These are phyloP conservation scores for Centruroides vittatus DNA, from an alignment of 1,140 invertebrate genomes.

Conservation along the genomic window DNA sequence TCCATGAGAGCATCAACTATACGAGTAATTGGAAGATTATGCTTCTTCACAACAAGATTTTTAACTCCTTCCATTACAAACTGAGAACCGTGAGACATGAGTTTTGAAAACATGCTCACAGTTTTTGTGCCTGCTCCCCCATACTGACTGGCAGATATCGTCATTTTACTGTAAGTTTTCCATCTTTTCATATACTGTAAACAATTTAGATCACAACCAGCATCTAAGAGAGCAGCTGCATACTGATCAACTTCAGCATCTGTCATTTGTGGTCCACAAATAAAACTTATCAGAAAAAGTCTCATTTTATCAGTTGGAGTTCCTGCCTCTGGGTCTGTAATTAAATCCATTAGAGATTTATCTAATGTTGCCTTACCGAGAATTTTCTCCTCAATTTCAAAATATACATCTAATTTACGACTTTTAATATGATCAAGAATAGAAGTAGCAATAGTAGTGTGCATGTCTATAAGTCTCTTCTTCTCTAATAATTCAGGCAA, in stretches of 20 bases:
- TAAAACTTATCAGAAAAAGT: constrained; percentile 87
- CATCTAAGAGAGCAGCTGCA: constrained; percentile 54
- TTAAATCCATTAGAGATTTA: constrained; percentile 58
- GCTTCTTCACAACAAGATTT: constrained; percentile 94
- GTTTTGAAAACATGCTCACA: constrained; percentile 94
- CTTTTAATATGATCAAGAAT: constrained; percentile 79
- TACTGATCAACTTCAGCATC: constrained; percentile 72
- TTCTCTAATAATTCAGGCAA: constrained; percentile 92
- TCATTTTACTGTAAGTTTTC: constrained; percentile 74
- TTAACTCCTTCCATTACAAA: constrained; percentile 99
- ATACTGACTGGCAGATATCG: constrained; percentile 48
- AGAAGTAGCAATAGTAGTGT: constrained; percentile 91
- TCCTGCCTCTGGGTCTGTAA: constrained; percentile 64
- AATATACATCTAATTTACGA: constrained; percentile 84
- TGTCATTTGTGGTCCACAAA: constrained; percentile 62
- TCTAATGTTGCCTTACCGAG: constrained; percentile 45
- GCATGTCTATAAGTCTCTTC: constrained; percentile 95
- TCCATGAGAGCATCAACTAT: constrained; percentile 87
- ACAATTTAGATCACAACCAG: constrained; percentile 70
- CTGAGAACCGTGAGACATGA: constrained; percentile 90
- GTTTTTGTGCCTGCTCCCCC: constrained; percentile 92
- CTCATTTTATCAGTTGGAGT: constrained; percentile 84
- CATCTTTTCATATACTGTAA: constrained; percentile 77
- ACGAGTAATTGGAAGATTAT: constrained; percentile 81
- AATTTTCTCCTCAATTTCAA: constrained; percentile 96